A percentile compares a stretch with the other conserved stretches of the same genome.
Evolutionary conservation across 1,140 invertebrate genomes (phyloP).

Genomic region (Notospermus geniculatus): DNA sequence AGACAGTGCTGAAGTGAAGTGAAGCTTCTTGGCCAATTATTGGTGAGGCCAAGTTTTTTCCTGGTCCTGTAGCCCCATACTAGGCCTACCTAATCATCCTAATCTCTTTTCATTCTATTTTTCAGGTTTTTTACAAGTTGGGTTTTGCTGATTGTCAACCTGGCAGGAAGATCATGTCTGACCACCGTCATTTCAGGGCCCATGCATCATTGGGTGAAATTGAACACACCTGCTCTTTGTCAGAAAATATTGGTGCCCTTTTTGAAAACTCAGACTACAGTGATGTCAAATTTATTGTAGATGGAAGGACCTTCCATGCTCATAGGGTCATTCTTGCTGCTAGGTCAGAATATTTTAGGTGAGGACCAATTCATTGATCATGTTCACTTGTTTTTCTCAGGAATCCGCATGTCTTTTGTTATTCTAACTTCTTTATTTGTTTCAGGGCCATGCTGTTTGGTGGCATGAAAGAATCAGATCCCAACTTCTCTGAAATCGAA

Average conservation of each 20-base stretch:
- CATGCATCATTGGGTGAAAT: constrained; percentile 44
- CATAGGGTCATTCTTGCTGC: constrained; percentile 91
- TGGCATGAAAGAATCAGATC: constrained; percentile 82
- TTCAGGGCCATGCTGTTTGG: constrained; percentile 78
- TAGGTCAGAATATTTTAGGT: constrained; percentile 91
- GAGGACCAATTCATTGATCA: constrained; percentile 20
- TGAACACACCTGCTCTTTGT: constrained; percentile 49
- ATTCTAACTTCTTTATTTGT: constrained; percentile 56
- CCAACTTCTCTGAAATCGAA: constrained; percentile 71
- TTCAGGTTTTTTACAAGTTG: constrained; percentile 11
- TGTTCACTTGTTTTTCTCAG: not conserved
- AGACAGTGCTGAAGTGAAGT: too few species aligned
- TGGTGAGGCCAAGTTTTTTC: too few species aligned
- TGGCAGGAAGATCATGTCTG: constrained; percentile 39
- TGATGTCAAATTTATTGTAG: constrained; percentile 86
- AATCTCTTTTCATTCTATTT: not conserved
- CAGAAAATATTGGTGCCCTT: constrained; percentile 77
- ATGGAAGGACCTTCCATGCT: constrained; percentile 76
- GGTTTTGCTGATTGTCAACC: constrained; percentile 8
- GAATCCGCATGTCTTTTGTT: constrained; percentile 1
- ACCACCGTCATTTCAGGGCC: constrained; percentile 46
- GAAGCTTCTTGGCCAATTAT: too few species aligned
- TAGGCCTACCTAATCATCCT: too few species aligned
- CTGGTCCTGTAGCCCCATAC: too few species aligned
- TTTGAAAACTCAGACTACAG: constrained; percentile 85